Conservation (phyloP, 2,888 invertebrate species). For the Exocentrus adspersus region DNA sequence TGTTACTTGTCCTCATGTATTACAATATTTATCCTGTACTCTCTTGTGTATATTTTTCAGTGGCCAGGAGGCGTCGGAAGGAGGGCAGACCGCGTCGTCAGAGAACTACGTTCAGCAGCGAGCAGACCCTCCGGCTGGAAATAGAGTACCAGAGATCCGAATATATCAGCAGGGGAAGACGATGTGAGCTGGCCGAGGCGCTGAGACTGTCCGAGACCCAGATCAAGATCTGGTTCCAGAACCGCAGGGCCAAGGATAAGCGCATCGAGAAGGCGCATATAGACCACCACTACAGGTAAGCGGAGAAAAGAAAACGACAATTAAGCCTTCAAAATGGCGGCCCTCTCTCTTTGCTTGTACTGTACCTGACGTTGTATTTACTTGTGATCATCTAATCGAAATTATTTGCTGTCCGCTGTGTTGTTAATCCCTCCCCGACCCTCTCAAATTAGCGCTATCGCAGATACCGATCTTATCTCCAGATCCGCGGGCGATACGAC, state of each 20-base stretch:
- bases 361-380: too few species aligned
- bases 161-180: constrained; percentile 88
- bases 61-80: constrained; percentile 85
- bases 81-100: constrained; percentile 89
- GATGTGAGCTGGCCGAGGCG: constrained; percentile 81
- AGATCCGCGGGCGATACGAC: constrained; percentile 1
- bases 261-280: constrained; percentile 95
- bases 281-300: constrained; percentile 92
- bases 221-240: constrained; percentile 95
- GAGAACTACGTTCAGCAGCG: constrained; percentile 93
- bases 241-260: constrained; percentile 95
- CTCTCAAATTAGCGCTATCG: constrained; percentile 38
- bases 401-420: constrained; percentile 20
- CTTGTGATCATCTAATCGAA: too few species aligned
- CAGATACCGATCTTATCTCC: constrained; percentile 16
- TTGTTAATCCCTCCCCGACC: constrained; percentile 38
- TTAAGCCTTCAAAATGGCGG: too few species aligned
- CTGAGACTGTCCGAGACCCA: constrained; percentile 79
- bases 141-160: constrained; percentile 92
- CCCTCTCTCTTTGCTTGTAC: too few species aligned
- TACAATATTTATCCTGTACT: too few species aligned
- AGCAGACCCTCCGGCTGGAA: constrained; percentile 90
- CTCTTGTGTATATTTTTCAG: constrained; percentile 65
- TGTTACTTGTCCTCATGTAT: too few species aligned
- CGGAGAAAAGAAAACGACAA: too few species aligned